Percentiles rank a stretch among this genome's conserved stretches.
These are phyloP conservation scores for Spermophilus dauricus DNA, from an alignment of 2,113 vertebrate genomes.

Conservation along the genomic window DNA sequence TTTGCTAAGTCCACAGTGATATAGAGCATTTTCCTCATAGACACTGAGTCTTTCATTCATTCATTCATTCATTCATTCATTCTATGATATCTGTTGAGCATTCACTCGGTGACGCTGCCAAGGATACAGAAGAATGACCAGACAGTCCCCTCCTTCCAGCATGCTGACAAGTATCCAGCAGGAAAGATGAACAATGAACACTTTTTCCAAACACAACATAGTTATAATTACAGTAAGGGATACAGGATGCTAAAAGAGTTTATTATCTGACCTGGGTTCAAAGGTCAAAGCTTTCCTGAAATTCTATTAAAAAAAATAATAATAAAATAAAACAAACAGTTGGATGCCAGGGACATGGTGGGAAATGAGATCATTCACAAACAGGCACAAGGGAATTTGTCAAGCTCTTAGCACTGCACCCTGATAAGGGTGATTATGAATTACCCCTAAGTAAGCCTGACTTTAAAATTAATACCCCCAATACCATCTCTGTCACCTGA, in stretches of 20 bases:
- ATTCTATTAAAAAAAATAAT: not conserved
- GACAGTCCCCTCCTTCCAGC: not conserved
- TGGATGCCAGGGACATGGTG: not conserved
- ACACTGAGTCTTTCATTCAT: not conserved
- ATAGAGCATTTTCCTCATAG: not conserved
- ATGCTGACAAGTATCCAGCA: not conserved
- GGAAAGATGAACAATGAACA: not conserved
- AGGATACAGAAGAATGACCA: not conserved
- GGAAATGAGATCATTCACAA: not conserved
- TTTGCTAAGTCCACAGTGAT: not conserved
- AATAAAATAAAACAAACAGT: not conserved
- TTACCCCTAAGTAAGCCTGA: constrained; percentile 33
- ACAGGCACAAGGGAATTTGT: not conserved
- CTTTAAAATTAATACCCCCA: not conserved
- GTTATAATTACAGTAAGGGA: not conserved
- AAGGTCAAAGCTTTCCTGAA: not conserved
- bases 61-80: not conserved
- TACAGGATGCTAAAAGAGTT: not conserved
- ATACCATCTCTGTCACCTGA: not conserved
- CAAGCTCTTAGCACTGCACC: constrained; percentile 2
- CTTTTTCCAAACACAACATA: not conserved
- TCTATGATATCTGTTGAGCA: not conserved
- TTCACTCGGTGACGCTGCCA: not conserved
- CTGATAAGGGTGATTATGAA: not conserved
- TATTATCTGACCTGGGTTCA: not conserved